These are phyloP conservation scores for Diceros bicornis DNA, from an alignment of 2,797 vertebrate genomes.

Conservation along the genomic window DNA sequence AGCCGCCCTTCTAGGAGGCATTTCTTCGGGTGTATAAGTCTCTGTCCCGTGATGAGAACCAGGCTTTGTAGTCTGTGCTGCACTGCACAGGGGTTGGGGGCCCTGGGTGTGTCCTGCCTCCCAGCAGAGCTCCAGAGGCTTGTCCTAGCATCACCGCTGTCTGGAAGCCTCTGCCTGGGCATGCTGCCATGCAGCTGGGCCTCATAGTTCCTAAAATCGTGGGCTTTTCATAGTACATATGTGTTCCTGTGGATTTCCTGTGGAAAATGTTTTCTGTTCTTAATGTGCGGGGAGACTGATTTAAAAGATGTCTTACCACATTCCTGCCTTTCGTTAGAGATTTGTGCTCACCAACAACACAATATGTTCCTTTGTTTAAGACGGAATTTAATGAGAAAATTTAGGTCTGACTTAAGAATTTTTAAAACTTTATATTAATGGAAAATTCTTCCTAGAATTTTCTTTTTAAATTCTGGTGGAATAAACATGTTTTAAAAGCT, in stretches of 20 bases:
- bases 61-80: accelerated
- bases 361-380: accelerated
- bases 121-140: slow-evolving; percentile 60
- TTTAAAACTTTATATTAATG: neutral
- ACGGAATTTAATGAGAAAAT: neutral
- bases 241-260: slow-evolving; percentile 72
- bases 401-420: neutral
- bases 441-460: neutral
- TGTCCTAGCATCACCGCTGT: accelerated
- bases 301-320: neutral
- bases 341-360: neutral
- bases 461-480: neutral
- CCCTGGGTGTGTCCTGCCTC: slow-evolving; percentile 69
- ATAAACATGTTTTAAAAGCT: neutral
- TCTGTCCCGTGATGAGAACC: slow-evolving; percentile 51
- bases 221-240: slow-evolving; percentile 63
- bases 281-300: neutral
- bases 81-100: slow-evolving; percentile 77
- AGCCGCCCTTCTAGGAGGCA: slow-evolving; percentile 84
- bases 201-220: slow-evolving; percentile 48
- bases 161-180: neutral
- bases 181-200: neutral
- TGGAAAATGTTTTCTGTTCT: slow-evolving; percentile 76
- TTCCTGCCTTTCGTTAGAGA: neutral
- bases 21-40: slow-evolving; percentile 85